These are phyloP conservation scores for Laspeyria flexula DNA, from an alignment of 2,888 invertebrate genomes.

Conservation along the genomic window DNA sequence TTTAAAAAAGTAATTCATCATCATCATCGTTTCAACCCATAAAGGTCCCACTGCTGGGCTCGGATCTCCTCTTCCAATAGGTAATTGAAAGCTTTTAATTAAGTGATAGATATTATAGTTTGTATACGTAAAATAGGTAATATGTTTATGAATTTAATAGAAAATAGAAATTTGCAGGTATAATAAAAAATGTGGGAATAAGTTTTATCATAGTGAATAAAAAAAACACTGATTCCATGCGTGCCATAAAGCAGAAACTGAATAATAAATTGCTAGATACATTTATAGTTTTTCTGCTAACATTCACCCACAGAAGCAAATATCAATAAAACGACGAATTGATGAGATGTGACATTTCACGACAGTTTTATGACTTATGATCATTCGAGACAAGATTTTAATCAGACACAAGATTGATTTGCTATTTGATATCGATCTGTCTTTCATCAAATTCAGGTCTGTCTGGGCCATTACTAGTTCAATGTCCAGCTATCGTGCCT, in stretches of 20 bases:
- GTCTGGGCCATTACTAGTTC: conserved; percentile 17
- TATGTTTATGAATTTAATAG: too few relatives aligned
- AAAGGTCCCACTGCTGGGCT: too few relatives aligned
- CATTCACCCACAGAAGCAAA: conserved; percentile 26
- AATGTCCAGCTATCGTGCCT: conserved; percentile 10
- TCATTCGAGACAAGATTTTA: conserved; percentile 32
- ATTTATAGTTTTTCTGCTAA: conserved; percentile 41
- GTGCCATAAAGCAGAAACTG: conserved; percentile 47
- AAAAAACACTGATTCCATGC: conserved; percentile 22
- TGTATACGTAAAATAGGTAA: too few relatives aligned
- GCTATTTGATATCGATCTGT: conserved; percentile 21
- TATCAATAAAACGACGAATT: conserved; percentile 56
- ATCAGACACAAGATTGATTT: conserved; percentile 35
- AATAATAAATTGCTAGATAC: conserved; percentile 29
- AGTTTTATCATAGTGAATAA: neutral
- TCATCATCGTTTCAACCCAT: too few relatives aligned
- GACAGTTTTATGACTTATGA: conserved; percentile 60
- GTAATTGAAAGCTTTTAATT: too few relatives aligned
- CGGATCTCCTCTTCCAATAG: too few relatives aligned
- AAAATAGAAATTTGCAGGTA: too few relatives aligned
- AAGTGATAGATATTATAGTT: too few relatives aligned
- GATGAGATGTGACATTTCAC: conserved; percentile 62
- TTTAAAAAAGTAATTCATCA: too few relatives aligned
- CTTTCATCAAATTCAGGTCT: conserved; percentile 24
- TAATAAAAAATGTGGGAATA: too few relatives aligned